Base-by-base conservation (phyloP, 2,888 invertebrate genomes). In the Hypena proboscidalis region DNA sequence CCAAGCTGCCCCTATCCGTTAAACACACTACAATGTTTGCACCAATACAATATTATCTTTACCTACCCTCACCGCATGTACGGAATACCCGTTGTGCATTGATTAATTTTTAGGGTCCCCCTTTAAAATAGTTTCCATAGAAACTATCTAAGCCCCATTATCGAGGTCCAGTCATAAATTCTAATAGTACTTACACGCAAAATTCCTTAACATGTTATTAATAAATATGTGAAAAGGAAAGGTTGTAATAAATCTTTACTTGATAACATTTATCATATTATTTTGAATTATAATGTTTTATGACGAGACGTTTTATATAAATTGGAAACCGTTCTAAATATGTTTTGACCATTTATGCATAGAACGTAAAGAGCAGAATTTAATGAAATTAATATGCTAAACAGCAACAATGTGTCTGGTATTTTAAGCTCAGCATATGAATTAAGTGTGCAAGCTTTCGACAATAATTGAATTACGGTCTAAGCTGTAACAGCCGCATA, bases 21-120 rank as follows among this genome's bases (percentile, higher is more conserved):
- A 55, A 56, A 59, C 57, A 61, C 51, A 59, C 57, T 38, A 50
- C 7, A 29, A 44, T 47, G 20, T 44, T 56, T 51, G 44, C 45
- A 42, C 43, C 44, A 48, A 55, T 59, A 67, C 52, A 62, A 54
- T 67, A 62, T 64, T 62, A 55, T 62, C 47, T 57, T 51, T 59
- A 31, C 33, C 27, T 31, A 48, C 37, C 50, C 43, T 38, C 26
- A 23, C 38, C 36, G 27, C 34, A 47, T 63, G 46, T 41, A 36
- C 44, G 32, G 34, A 52, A 56, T 57, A 57, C 25, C 49, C 42
- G 40, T 40, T 51, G 39, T 35, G 39, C 56, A 61, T 56, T 57
- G 52, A 66, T 62, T 57, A 56, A 66, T 57, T 57, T 59, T 57
- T 56, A 39, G 55, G 49, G 44, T 38, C 9, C 21, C 31, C 49